phyloP scores from a whole-genome alignment of 2,888 invertebrate genomes.

The Caprella mutica region DNA sequence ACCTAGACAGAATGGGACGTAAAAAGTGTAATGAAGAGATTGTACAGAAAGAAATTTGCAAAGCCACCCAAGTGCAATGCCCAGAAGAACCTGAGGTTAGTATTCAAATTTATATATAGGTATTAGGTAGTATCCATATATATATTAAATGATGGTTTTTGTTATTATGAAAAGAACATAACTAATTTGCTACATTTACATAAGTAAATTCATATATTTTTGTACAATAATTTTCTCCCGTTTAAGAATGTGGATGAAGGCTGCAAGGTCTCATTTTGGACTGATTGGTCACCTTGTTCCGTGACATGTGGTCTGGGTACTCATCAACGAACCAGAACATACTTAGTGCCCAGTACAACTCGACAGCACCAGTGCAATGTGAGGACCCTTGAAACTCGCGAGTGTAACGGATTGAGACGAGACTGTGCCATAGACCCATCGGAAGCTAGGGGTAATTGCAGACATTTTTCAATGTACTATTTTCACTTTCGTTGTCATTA shows the following conservation, averaged over 20 bases:
- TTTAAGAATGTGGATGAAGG: slow-evolving; percentile 40
- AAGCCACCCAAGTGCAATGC: slow-evolving; percentile 43
- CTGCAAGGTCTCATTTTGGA: slow-evolving; percentile 62
- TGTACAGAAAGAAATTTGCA: slow-evolving; percentile 69
- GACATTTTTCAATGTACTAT: neutral
- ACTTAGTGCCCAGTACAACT: slow-evolving; percentile 40
- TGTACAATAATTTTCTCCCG: neutral
- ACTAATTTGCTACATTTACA: neutral
- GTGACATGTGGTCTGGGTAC: slow-evolving; percentile 70
- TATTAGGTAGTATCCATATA: neutral
- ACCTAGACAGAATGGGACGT: slow-evolving; percentile 42
- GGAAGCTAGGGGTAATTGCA: slow-evolving; percentile 57
- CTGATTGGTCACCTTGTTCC: slow-evolving; percentile 74
- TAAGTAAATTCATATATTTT: too few species aligned
- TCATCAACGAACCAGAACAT: slow-evolving; percentile 59
- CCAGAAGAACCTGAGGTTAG: slow-evolving; percentile 7
- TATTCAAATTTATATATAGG: neutral
- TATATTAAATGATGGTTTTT: neutral
- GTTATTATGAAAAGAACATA: neutral
- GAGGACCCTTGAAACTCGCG: slow-evolving; percentile 61
- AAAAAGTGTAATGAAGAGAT: slow-evolving; percentile 50
- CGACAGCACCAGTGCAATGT: slow-evolving; percentile 53
- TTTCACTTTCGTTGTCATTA: neutral
- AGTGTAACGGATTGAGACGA: slow-evolving; percentile 50
- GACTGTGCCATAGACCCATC: slow-evolving; percentile 61